A percentile compares a stretch with the other conserved stretches of the same genome.
Conservation (phyloP, 2,797 vertebrate genomes). For the Sitta carolinensis region DNA sequence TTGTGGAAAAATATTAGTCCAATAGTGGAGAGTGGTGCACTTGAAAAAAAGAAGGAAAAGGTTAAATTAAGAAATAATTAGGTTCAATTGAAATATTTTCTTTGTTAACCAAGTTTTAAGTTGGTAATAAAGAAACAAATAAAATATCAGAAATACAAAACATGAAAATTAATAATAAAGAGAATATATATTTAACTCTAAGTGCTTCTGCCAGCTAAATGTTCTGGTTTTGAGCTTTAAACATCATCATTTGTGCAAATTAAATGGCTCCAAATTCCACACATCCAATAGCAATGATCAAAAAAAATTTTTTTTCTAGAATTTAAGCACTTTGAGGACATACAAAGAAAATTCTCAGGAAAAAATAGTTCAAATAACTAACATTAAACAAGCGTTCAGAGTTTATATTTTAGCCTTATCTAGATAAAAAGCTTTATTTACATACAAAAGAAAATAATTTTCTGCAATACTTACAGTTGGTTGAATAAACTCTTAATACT, state of each 20-base stretch:
- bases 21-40: neutral
- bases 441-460: neutral
- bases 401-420: neutral
- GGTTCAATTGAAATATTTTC: neutral
- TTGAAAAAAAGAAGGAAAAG: neutral
- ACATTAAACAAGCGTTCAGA: neutral
- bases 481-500: slow-evolving; percentile 90
- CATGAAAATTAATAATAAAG: neutral
- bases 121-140: neutral
- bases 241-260: neutral
- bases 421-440: neutral
- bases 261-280: neutral
- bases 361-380: neutral
- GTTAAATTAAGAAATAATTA: neutral
- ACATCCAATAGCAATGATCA: neutral
- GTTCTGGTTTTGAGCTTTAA: neutral
- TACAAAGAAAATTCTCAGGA: neutral
- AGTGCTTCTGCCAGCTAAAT: neutral
- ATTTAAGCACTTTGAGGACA: neutral
- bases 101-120: neutral
- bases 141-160: neutral
- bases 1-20: neutral
- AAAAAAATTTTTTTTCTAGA: neutral
- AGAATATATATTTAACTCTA: neutral
- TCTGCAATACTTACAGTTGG: slow-evolving; percentile 87